Evolutionary conservation across 2,888 invertebrate genomes (phyloP), one percentile per base, ranked within the genome.

Genomic region (Tuberolachnus salignus): DNA sequence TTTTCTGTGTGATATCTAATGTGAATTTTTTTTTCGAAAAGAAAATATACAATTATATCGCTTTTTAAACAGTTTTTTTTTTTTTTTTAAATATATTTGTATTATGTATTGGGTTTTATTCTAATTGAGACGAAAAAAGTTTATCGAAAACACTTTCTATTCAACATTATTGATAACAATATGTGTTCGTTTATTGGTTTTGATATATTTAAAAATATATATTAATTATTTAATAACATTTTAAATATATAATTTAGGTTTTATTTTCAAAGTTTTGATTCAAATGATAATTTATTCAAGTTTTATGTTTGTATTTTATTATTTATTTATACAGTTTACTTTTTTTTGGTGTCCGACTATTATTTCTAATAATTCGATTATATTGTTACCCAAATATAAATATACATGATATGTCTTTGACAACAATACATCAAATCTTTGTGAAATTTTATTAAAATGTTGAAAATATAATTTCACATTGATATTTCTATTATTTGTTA

Each of bases 1-100:
- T 75, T 78, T 78, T 78, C 67, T 78, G 78, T 78, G 78, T 78
- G 78, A 78, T 69, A 67, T 78, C 78, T 78, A 78, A 78, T 78
- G 78, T 78, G 78, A 78, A 78, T 69, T 78, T 78, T 70, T 78
- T 70, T 78, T 78, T 78, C 78, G 46, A 69, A 78, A 78, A 78
- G 78, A 78, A 78, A 78, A 78, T 78, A 78, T 78, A 78, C 59
- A 78, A 78, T 78, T 78, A 78, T 78, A 69, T 78, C 67, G 78
- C 78, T 78, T 78, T 78, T 78, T 78, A 78, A 49, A 59, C 46
- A 14, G 57, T 49, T 69, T 57, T 69, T 78, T 67, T 63, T 61
- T 14, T 34, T 69, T 51, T 34, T 23, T 59, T 26, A 8, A n/a
- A 44, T 49, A 49, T 44, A 46, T 23, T 13, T 67, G 23, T 23